Evolutionary conservation across 1,140 invertebrate genomes (phyloP).

Genomic region (Scaptomyza montana): DNA sequence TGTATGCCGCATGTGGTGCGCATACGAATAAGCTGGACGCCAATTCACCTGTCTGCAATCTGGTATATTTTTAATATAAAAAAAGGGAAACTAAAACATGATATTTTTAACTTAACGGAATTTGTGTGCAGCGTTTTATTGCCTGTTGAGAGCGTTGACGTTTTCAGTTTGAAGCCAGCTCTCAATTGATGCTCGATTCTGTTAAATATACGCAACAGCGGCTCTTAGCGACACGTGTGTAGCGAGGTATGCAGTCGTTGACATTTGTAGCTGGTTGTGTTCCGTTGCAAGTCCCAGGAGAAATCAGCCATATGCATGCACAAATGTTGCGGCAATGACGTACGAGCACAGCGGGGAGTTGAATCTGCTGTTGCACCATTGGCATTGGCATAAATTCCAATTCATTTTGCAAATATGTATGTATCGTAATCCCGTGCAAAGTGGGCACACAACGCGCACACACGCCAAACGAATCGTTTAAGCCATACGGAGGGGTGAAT

Average conservation of each 20-base stretch:
- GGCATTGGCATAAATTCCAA: constrained; percentile 65
- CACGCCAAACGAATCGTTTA: constrained; percentile 34
- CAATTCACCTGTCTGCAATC: constrained; percentile 31
- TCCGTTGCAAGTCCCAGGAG: constrained; percentile 31
- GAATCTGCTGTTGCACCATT: constrained; percentile 20
- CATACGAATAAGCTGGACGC: constrained; percentile 66
- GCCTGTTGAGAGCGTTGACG: constrained; percentile 48
- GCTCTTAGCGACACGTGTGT: constrained; percentile 1
- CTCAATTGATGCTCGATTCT: constrained; percentile 41
- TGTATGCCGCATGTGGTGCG: constrained; percentile 53
- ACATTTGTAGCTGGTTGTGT: constrained; percentile 16
- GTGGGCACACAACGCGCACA: constrained; percentile 55
- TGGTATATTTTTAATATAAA: constrained; percentile 44
- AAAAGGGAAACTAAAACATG: constrained; percentile 62
- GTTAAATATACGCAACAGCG: constrained; percentile 35
- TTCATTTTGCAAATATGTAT: constrained; percentile 74
- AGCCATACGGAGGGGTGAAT: constrained; percentile 24
- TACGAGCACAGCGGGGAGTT: constrained; percentile 6
- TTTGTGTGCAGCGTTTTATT: constrained; percentile 45
- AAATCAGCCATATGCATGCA: constrained; percentile 60
- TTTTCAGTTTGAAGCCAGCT: constrained; percentile 48
- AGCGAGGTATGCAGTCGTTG: constrained; percentile 11
- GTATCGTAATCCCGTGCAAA: constrained; percentile 61
- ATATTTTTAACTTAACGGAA: constrained; percentile 66
- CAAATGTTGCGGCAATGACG: constrained; percentile 42